phyloP scores from a whole-genome alignment of 92 coral and sea anemone species.

The Porites divaricata region DNA sequence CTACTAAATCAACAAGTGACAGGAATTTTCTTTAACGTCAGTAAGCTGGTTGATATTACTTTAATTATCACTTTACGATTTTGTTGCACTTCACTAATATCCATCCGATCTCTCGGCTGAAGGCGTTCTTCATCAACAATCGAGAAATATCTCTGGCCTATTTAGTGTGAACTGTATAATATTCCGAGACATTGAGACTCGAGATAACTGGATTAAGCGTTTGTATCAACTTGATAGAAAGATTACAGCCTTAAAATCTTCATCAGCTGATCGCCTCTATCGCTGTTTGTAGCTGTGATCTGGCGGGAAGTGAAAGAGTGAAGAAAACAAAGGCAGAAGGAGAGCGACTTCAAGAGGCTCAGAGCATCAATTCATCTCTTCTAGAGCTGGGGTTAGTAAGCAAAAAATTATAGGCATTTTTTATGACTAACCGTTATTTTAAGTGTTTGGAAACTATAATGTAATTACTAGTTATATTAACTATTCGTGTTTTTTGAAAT shows the following conservation, averaged over 20 bases:
- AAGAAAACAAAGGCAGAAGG: constrained; percentile 98
- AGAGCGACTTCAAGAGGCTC: constrained; percentile 96
- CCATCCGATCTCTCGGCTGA: neutral
- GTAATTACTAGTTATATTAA: neutral
- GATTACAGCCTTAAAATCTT: neutral
- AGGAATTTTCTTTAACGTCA: constrained; percentile 1
- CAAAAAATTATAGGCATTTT: no score
- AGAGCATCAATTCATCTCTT: constrained; percentile 93
- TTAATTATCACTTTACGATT: neutral
- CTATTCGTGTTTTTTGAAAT: neutral
- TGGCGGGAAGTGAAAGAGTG: constrained; percentile 98
- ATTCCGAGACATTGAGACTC: no score
- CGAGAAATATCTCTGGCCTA: neutral
- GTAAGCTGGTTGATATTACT: neutral
- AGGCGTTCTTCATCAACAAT: neutral
- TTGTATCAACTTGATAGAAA: neutral
- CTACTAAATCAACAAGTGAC: constrained; percentile 3
- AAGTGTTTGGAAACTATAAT: neutral
- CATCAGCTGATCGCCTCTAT: neutral
- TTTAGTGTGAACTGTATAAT: no score
- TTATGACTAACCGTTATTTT: neutral
- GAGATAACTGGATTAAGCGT: neutral
- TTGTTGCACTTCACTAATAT: neutral
- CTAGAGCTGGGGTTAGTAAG: constrained; percentile 82
- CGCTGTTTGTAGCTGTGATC: constrained; percentile 71